Evolutionary conservation across 2,113 vertebrate species (phyloP).

Genomic region (Callionymus lyra): DNA sequence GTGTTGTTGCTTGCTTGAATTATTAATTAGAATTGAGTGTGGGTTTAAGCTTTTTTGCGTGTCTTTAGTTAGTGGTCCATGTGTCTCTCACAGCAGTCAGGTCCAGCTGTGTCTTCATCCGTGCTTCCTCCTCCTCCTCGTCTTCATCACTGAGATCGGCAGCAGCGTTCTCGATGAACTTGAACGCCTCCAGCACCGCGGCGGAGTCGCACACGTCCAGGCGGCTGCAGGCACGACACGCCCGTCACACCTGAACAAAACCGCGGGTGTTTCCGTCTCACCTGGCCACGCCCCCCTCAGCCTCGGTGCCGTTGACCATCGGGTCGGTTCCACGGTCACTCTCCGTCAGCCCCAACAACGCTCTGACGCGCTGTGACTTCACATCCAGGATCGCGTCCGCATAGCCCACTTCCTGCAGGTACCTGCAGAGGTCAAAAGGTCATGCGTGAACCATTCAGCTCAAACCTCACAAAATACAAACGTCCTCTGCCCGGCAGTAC

Average conservation of each 20-base stretch:
- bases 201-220: neutral
- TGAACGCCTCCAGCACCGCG: conserved; percentile 87
- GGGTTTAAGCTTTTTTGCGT: neutral
- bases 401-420: conserved; percentile 97
- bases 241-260: too few species aligned
- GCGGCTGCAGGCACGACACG: neutral
- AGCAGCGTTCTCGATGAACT: conserved; percentile 92
- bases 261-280: too few species aligned
- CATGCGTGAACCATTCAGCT: too few species aligned
- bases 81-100: conserved; percentile 81
- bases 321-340: conserved; percentile 77
- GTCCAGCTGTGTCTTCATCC: neutral
- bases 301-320: conserved; percentile 90
- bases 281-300: conserved; percentile 74
- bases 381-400: conserved; percentile 97
- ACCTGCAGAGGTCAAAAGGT: conserved; percentile 66
- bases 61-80: conserved; percentile 47
- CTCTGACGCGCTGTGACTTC: conserved; percentile 89
- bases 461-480: too few species aligned
- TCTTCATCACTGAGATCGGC: conserved; percentile 95
- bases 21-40: neutral
- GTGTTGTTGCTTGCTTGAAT: too few species aligned
- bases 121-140: conserved; percentile 71
- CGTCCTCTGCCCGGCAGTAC: too few species aligned
- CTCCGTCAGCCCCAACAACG: conserved; percentile 82